Evolutionary conservation across 1,140 invertebrate genomes (phyloP), one percentile per base, ranked within the genome.

Genomic region (Belonocnema kinseyi): DNA sequence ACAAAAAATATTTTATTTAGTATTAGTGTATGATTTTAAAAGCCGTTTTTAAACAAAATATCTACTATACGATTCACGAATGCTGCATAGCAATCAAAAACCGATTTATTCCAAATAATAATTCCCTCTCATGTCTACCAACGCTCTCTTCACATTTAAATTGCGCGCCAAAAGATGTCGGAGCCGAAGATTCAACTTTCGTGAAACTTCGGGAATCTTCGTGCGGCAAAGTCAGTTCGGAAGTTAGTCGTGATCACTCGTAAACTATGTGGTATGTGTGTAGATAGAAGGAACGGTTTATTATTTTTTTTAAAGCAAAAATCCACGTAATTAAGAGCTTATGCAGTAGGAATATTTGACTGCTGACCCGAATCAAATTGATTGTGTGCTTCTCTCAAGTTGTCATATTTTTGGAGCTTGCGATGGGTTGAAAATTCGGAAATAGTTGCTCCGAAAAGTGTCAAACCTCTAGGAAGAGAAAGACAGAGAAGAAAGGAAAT

Each of bases 401-500:
- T 66, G 61, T 66, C 58, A 61, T 14, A 13, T 40, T 33, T 7
- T 16, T 66, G 26, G 13, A 40, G 33, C 33, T 40, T n/a, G 33
- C 26, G 12, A 66, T 66, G 61, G 61, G 61, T 66, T 66, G 61
- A 66, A 66, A 40, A n/a, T 66, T 61, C 3, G 26, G 33, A 8
- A 14, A 40, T 33, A 66, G 12, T 10, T 21, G 21, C 50, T 46
- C 26, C 66, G 58, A 74, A 83, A 83, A 75, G 74, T 84, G 82
- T 85, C 74, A 83, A 58, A 79, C 53, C 26, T 19, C 26, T 21
- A 26, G 61, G 16, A 26, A 53, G 72, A 76, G 46, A 77, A 50
- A 50, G 73, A 61, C 78, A 73, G 77, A 73, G 71, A 77, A 51
- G 71, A 76, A 61, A 80, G 74, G 75, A 33, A 70, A 78, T 51